Base-by-base conservation (phyloP, 2,888 invertebrate species). In the Caenorhabditis auriculariae region DNA sequence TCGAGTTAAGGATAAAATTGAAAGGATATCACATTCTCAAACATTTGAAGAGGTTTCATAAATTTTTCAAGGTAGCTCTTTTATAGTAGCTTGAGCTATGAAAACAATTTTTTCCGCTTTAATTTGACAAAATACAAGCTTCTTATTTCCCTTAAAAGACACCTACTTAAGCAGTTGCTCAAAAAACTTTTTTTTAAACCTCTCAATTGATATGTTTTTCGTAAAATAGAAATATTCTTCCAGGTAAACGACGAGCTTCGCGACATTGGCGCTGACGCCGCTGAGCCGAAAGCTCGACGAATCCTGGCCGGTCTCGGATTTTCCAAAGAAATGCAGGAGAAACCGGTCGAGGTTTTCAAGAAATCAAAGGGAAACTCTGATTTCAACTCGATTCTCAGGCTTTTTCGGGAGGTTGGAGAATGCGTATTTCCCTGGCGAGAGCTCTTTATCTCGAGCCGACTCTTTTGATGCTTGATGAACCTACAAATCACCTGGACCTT, bases 301-400 rank as follows among this genome's bases (percentile, higher is more conserved):
- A 96, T 99, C 78, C 85, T 98, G 42, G 93, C 96, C 61, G 98
- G 98, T 89, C 86, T 98, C 52, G 96, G 96, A 41, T 98, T 98
- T 83, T 83, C 83, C 0, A 82, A 83, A 42, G 84, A 85, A 58
- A 88, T 88, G 88, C 95, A 95, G 84, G 87, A 93, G 83, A 86
- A 95, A 24, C 60, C 61, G 35, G 35, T 32, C n/a, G 9, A 32
- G n/a, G 35, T 32, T 32, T 9, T 12, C 35, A 12, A n/a, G 35
- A 32, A 32, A 32, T 12, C 35, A 32, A 32, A 32, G n/a, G 9
- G n/a, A n/a, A n/a, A n/a, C n/a, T n/a, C n/a, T n/a, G n/a, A n/a
- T n/a, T n/a, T n/a, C n/a, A n/a, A n/a, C n/a, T n/a, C n/a, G 7
- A 7, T 26, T 41, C 44, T 41, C 38, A 87, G 71, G 84, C 87